Evolutionary conservation across 2,888 invertebrate genomes (phyloP), one percentile per base, ranked within the genome.

Genomic region (Hedya salicella): DNA sequence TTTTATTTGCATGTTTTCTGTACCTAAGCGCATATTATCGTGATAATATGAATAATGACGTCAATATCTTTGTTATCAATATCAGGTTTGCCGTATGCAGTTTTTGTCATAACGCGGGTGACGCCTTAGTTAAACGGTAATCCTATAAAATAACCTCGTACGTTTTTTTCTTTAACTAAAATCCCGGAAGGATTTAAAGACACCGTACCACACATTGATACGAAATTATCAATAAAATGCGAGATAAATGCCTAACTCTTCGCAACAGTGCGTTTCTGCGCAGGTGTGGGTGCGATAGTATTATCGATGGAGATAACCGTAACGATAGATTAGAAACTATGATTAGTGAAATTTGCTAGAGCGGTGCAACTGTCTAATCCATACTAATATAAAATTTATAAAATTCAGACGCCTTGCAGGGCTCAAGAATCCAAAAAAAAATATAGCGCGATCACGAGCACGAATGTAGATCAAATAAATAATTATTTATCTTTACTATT

Each of bases 301-400:
- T 70, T 74, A 74, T 74, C 73, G 62, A 9, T 42, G 19, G 5
- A 21, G 73, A 73, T 74, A 71, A 70, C 66, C 61, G 25, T 25
- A 25, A 5, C 36, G 36, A 36, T 36, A 36, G 40, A 70, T 74
- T 74, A 76, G 75, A 76, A 76, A 73, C 71, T 76, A 73, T 69
- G 61, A 64, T 68, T 64, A 60, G 49, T 25, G 16, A 48, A 56
- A 61, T 61, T 61, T 61, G 62, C 67, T 1, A 11, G 9, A 8
- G 3, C 3, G 6, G 25, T 36, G 36, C 36, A 36, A 36, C 25
- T 25, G 25, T 6, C 36, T 36, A 25, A 25, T 6, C 25, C 25
- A 6, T 25, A 25, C 25, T 25, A 25, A 3, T 25, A 25, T 4
- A 25, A 25, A n/a, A n/a, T n/a, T n/a, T n/a, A n/a, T n/a, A n/a